Evolutionary conservation across 2,113 vertebrate species (phyloP).

Genomic region (Dicaeum eximium): DNA sequence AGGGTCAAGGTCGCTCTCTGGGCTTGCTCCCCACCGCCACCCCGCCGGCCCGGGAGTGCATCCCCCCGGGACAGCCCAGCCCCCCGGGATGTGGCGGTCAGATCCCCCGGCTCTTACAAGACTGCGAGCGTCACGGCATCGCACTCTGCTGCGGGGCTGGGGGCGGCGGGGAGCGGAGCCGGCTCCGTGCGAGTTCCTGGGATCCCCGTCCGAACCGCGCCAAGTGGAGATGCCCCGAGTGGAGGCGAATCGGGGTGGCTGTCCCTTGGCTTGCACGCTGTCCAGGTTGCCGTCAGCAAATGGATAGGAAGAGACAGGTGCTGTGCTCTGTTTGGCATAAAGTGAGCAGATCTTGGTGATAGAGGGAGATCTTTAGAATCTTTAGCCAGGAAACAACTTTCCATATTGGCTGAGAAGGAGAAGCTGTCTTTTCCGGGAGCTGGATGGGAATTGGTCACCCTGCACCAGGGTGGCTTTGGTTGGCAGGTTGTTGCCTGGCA

Average conservation of each 20-base stretch:
- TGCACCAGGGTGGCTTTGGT: not conserved
- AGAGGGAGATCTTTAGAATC: not conserved
- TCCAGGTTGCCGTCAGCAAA: not conserved
- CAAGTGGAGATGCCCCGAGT: fast-evolving
- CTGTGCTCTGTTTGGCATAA: not conserved
- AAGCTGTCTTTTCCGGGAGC: not conserved
- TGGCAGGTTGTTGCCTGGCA: not conserved
- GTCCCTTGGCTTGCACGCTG: fast-evolving
- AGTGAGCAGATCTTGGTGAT: not conserved
- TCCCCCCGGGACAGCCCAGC: not conserved
- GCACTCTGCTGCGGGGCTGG: not conserved
- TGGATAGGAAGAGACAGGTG: not conserved
- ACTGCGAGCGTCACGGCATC: not conserved
- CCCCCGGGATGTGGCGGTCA: not conserved
- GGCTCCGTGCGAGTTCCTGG: not conserved
- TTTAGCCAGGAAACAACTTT: not conserved
- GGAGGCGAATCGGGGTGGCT: fast-evolving
- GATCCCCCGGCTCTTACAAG: not conserved
- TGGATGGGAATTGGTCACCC: not conserved
- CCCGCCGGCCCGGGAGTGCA: not conserved
- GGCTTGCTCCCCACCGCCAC: not conserved
- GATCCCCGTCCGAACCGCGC: fast-evolving
- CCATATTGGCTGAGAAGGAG: fast-evolving
- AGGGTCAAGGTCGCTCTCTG: not conserved
- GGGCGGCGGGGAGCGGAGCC: not conserved